Base-by-base conservation (phyloP, 2,797 vertebrate species). In the Echiichthys vipera region DNA sequence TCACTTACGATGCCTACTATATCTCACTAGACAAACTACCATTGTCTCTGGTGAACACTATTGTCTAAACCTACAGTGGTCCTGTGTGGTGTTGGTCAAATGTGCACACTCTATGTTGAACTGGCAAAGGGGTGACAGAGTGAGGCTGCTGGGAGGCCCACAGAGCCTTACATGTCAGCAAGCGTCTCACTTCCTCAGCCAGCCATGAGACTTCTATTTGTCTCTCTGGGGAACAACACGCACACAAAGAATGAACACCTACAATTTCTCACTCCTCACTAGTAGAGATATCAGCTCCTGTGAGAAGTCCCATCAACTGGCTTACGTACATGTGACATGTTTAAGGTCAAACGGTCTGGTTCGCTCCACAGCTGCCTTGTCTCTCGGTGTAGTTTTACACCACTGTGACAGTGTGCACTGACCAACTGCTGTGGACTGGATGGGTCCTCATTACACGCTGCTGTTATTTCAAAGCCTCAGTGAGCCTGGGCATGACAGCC, bases 401-500 rank as follows among this genome's bases (percentile, higher is more conserved):
- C 62, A 3, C 55, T 47, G 75, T 78, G 80, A 81, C 77, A 74
- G 66, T 40, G 75, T 65, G 65, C 49, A 9, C 72, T 32, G 65
- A 82, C 74, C 89, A 81, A 83, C 80, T 78, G 86, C 83, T 58
- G 55, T 5, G 30, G 64, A 71, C 80, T 75, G 77, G 81, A 78
- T 74, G 73, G 81, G 77, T 86, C 77, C 71, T 79, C 76, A 70
- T 89, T 89, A 85, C 87, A 86, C 67, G 58, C 70, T 66, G 50
- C 80, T 90, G 87, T 91, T 89, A 78, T 91, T 91, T 90, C 71
- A 91, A 88, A 89, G 83, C 84, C 69, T 71, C 70, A 62, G 58
- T 82, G 83, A 90, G 81, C 51, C 68, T 14, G 18, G 25, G 75
- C 66, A 63, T 84, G 84, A 89, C 89, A 86, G 87, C 77, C 69